phyloP scores from a whole-genome alignment of 1,140 invertebrate genomes.

The Calycopis cecrops region DNA sequence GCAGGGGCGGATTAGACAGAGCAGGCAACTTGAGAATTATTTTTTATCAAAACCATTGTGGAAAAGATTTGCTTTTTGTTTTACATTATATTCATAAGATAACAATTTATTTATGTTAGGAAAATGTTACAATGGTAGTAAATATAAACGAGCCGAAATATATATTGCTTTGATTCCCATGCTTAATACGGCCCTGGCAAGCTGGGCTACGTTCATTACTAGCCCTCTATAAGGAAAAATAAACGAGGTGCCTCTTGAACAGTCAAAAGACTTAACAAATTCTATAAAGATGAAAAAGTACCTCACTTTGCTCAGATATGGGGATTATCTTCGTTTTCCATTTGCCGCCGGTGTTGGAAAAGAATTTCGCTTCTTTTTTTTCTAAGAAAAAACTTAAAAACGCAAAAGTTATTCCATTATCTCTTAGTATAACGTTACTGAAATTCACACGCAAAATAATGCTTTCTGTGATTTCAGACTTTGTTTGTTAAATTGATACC shows the following conservation, averaged over 20 bases:
- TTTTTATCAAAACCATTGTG: too few relatives aligned
- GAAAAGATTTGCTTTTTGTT: too few relatives aligned
- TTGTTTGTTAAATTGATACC: slow-evolving; percentile 9
- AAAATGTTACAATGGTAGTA: too few relatives aligned
- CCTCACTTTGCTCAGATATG: slow-evolving; percentile 30
- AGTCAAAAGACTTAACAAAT: slow-evolving; percentile 35
- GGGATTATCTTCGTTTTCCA: slow-evolving; percentile 20
- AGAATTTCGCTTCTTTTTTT: slow-evolving; percentile 11
- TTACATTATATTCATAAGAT: too few relatives aligned
- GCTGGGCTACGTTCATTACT: slow-evolving; percentile 34
- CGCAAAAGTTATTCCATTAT: slow-evolving; percentile 16
- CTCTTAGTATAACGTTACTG: slow-evolving; percentile 11
- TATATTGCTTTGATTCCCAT: too few relatives aligned
- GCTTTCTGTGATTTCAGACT: slow-evolving; percentile 6
- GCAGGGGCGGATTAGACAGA: slow-evolving; percentile 4
- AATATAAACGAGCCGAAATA: too few relatives aligned
- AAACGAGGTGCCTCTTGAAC: slow-evolving; percentile 33
- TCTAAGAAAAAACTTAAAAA: slow-evolving; percentile 7
- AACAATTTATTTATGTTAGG: too few relatives aligned
- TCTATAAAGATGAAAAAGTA: slow-evolving; percentile 37
- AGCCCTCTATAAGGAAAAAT: slow-evolving; percentile 32
- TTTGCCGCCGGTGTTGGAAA: slow-evolving; percentile 15
- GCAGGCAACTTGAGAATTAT: too few relatives aligned
- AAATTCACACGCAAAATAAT: slow-evolving; percentile 4
- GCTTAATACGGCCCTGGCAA: too few relatives aligned